phyloP scores from a whole-genome alignment of 1,140 invertebrate genomes.

The Anadara kagoshimensis region DNA sequence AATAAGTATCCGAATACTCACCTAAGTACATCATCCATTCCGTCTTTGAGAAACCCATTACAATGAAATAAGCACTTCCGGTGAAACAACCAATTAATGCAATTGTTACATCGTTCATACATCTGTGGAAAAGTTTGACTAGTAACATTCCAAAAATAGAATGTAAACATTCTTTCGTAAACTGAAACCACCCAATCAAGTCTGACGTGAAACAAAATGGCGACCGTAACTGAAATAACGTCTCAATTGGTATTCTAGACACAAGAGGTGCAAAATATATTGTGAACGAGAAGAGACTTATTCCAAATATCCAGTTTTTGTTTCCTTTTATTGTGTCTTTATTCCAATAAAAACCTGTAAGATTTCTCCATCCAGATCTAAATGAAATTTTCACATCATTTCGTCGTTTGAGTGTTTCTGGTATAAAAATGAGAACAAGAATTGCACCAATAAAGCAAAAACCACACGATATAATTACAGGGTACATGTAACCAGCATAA shows the following conservation, averaged over 20 bases:
- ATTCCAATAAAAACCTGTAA: background rate
- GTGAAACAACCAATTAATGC: no score
- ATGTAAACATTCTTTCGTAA: background rate
- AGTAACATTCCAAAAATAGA: constrained; percentile 7
- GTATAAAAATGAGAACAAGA: background rate
- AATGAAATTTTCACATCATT: background rate
- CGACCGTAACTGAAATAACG: constrained; percentile 5
- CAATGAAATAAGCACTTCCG: no score
- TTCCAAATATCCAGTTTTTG: background rate
- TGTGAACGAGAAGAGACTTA: background rate
- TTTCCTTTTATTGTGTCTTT: background rate
- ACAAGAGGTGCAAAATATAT: background rate
- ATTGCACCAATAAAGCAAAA: background rate
- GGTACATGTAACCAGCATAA: background rate
- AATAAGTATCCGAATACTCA: no score
- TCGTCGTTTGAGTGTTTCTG: background rate
- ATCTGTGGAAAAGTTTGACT: background rate
- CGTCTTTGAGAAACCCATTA: no score
- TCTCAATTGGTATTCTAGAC: background rate
- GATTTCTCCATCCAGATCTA: background rate
- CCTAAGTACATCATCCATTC: no score
- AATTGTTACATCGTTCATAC: background rate
- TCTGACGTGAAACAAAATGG: constrained; percentile 19
- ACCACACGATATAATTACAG: background rate
- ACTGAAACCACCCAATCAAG: constrained; percentile 5